Conservation (phyloP, 2,113 vertebrate species). For the Tympanuchus pallidicinctus region DNA sequence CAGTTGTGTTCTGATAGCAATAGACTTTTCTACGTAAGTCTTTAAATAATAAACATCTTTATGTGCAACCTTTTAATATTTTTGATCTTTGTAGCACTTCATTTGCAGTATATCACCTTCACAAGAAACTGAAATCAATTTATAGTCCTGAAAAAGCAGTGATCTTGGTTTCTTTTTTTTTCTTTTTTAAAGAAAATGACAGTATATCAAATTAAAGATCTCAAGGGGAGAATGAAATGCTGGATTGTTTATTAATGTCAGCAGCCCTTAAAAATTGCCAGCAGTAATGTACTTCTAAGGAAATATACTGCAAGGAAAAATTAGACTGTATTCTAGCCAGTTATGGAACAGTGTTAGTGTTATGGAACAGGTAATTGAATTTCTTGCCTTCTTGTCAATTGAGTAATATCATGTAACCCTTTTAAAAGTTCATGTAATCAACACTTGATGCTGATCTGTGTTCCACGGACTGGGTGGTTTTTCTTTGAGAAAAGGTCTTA, state of each 20-base stretch:
- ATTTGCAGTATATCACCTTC: background rate
- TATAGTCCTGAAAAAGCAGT: background rate
- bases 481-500: background rate
- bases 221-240: background rate
- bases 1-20: background rate
- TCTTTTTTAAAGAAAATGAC: background rate
- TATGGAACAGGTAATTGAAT: slow-evolving; percentile 17
- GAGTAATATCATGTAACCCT: background rate
- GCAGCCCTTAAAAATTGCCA: background rate
- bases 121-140: background rate
- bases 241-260: background rate
- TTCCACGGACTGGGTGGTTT: background rate
- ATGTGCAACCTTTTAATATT: background rate
- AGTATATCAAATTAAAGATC: background rate
- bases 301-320: slow-evolving; percentile 17
- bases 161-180: background rate
- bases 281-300: background rate
- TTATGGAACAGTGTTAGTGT: background rate
- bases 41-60: background rate
- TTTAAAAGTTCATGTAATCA: background rate
- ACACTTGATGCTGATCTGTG: background rate
- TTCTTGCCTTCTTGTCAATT: background rate
- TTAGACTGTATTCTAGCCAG: background rate
- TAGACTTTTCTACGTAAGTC: background rate
- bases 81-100: background rate